Conservation (phyloP, 2,113 vertebrate species). For the Melanostigma gelatinosum region DNA sequence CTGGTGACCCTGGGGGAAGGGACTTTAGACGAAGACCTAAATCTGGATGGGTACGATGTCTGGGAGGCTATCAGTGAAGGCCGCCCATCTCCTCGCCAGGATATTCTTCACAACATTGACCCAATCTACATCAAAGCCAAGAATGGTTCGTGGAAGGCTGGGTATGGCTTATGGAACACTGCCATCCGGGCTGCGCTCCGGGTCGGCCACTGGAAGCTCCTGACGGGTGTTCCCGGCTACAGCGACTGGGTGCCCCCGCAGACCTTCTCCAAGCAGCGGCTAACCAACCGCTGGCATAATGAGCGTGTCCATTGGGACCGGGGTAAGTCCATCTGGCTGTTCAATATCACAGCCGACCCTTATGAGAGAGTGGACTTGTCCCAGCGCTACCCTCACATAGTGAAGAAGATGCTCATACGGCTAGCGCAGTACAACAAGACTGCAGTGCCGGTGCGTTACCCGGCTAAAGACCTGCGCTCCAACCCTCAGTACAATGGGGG, state of each 20-base stretch:
- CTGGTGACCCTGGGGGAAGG: constrained; percentile 92
- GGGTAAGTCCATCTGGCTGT: constrained; percentile 96
- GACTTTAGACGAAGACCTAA: constrained; percentile 89
- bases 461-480: constrained; percentile 92
- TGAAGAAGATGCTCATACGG: constrained; percentile 89
- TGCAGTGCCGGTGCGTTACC: constrained; percentile 93
- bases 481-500: constrained; percentile 96
- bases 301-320: constrained; percentile 88
- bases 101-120: constrained; percentile 98
- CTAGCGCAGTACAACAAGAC: constrained; percentile 93
- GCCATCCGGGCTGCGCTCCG: constrained; percentile 93
- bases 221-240: constrained; percentile 94
- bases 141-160: constrained; percentile 94
- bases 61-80: constrained; percentile 98
- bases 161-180: constrained; percentile 96
- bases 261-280: constrained; percentile 89
- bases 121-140: constrained; percentile 93
- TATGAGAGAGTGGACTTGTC: constrained; percentile 96
- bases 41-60: constrained; percentile 93
- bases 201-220: constrained; percentile 94
- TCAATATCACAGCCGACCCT: constrained; percentile 96
- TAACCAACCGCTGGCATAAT: constrained; percentile 90
- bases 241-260: constrained; percentile 98
- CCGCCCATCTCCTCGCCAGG: constrained; percentile 90
- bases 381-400: constrained; percentile 86